phyloP scores from a whole-genome alignment of 2,113 vertebrate genomes.

The Rallus limicola region DNA sequence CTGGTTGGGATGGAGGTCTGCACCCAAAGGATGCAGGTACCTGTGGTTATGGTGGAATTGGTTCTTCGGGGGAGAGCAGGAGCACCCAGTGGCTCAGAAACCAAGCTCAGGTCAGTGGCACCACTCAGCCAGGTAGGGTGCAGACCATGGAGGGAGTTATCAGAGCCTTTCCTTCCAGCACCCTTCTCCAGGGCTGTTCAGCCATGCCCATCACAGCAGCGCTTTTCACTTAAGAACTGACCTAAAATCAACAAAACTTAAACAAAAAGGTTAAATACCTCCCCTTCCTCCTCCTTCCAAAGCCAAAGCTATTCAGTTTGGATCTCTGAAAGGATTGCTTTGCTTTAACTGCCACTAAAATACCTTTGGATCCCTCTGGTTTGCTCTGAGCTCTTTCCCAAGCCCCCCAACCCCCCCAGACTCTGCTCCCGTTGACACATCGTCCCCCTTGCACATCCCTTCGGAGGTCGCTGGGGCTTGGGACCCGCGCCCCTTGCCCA shows the following conservation, averaged over 20 bases:
- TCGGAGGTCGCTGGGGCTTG: too few relatives aligned
- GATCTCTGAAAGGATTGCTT: neutral
- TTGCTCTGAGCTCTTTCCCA: neutral
- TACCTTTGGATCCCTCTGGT: neutral
- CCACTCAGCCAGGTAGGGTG: neutral
- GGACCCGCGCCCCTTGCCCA: neutral
- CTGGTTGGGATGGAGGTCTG: neutral
- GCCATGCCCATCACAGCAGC: neutral
- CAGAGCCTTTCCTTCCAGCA: neutral
- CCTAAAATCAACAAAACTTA: neutral
- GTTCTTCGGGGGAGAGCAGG: neutral
- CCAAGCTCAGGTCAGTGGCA: neutral
- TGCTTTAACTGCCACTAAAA: neutral
- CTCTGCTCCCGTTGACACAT: neutral
- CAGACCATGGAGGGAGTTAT: accelerated
- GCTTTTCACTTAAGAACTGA: neutral
- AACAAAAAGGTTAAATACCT: neutral
- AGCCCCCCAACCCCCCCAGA: neutral
- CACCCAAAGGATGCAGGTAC: neutral
- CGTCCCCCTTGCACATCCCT: too few relatives aligned
- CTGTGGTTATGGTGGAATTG: neutral
- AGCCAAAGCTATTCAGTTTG: neutral
- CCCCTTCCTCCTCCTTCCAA: neutral
- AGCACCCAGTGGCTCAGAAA: neutral
- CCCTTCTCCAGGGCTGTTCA: neutral